These are phyloP conservation scores for Scotopteryx bipunctaria DNA, from an alignment of 2,888 invertebrate genomes.

Conservation along the genomic window DNA sequence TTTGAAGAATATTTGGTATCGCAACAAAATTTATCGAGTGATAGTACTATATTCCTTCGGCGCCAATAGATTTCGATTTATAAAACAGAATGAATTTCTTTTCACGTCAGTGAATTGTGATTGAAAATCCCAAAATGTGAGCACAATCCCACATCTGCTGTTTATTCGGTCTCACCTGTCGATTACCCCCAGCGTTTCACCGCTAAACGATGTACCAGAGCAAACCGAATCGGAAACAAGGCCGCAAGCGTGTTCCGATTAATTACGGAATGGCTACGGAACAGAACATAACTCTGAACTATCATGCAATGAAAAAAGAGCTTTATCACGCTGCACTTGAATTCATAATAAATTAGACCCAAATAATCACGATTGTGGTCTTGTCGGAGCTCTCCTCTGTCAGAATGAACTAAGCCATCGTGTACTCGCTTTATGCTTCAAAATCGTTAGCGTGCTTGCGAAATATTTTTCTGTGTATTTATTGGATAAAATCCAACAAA, in stretches of 20 bases:
- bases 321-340: neutral
- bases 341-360: neutral
- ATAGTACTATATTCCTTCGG: neutral
- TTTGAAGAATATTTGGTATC: too few species aligned
- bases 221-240: constrained; percentile 76
- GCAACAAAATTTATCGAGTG: too few species aligned
- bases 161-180: constrained; percentile 64
- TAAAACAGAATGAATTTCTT: neutral
- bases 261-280: constrained; percentile 69
- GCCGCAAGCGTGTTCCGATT: constrained; percentile 70
- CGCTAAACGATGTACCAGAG: constrained; percentile 75
- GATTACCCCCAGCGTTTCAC: constrained; percentile 61
- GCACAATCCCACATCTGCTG: constrained; percentile 52
- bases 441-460: too few species aligned
- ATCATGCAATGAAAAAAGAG: neutral
- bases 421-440: too few species aligned
- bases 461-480: too few species aligned
- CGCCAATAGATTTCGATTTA: neutral
- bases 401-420: too few species aligned
- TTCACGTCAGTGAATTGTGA: constrained; percentile 14
- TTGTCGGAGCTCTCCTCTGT: too few species aligned
- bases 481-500: too few species aligned
- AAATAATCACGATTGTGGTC: constrained; percentile 1
- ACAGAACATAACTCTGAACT: constrained; percentile 21
- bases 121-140: constrained; percentile 30